Conservation (phyloP, 1,140 invertebrate genomes). For the Zaprionus ornatus region DNA sequence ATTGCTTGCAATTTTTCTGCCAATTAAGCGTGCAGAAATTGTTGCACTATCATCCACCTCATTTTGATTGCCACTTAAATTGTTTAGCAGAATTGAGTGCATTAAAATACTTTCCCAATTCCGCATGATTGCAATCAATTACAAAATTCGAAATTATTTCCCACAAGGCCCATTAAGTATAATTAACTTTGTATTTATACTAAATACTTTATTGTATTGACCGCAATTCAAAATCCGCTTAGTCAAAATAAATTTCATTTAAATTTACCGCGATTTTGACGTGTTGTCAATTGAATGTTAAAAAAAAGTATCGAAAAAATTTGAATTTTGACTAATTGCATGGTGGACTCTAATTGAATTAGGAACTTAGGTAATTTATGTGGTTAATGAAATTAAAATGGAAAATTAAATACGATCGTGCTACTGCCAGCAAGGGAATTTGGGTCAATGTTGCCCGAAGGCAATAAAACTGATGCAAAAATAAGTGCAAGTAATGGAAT, state of each 20-base stretch:
- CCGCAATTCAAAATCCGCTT: slow-evolving; percentile 26
- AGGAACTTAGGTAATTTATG: slow-evolving; percentile 41
- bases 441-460: slow-evolving; percentile 49
- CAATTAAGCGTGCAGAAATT: no score
- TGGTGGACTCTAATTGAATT: slow-evolving; percentile 52
- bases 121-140: neutral
- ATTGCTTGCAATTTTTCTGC: neutral
- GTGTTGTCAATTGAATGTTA: slow-evolving; percentile 29
- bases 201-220: slow-evolving; percentile 25
- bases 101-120: neutral
- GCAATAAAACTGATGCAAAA: slow-evolving; percentile 40
- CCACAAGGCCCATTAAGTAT: slow-evolving; percentile 59
- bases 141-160: slow-evolving; percentile 11
- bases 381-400: slow-evolving; percentile 62
- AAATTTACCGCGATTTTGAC: neutral
- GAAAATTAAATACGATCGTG: slow-evolving; percentile 35
- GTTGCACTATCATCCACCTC: neutral
- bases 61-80: neutral
- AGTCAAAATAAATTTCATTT: slow-evolving; percentile 1
- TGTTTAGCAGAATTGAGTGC: neutral
- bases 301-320: neutral
- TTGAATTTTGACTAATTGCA: slow-evolving; percentile 58
- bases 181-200: slow-evolving; percentile 59
- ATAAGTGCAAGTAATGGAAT: slow-evolving; percentile 64
- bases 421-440: slow-evolving; percentile 28